Evolutionary conservation across 2,113 vertebrate genomes (phyloP).

Genomic region (Electrona antarctica): DNA sequence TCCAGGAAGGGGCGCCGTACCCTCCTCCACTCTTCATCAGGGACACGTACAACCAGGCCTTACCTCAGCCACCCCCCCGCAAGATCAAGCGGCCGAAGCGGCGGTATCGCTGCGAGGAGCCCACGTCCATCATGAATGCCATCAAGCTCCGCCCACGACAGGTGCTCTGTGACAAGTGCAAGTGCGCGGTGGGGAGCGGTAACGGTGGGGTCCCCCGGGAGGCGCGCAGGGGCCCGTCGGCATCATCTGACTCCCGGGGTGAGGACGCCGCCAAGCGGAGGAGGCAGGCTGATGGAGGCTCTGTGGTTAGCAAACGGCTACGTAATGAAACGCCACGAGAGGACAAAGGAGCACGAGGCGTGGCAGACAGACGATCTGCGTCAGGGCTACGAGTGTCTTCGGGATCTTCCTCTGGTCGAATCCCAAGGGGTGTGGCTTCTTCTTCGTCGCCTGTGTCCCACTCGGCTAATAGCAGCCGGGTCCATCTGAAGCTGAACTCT

Average conservation of each 20-base stretch:
- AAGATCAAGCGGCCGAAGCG: slow-evolving; percentile 96
- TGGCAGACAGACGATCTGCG: slow-evolving; percentile 73
- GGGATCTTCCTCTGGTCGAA: slow-evolving; percentile 71
- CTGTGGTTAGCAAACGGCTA: slow-evolving; percentile 89
- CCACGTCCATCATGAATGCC: slow-evolving; percentile 97
- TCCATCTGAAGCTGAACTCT: slow-evolving; percentile 86
- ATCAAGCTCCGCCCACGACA: slow-evolving; percentile 96
- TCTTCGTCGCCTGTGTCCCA: slow-evolving; percentile 80
- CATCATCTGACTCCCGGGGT: slow-evolving; percentile 80
- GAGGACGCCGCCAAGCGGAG: slow-evolving; percentile 86
- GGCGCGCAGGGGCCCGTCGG: slow-evolving; percentile 79
- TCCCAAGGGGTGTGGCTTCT: slow-evolving; percentile 81
- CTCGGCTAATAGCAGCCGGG: slow-evolving; percentile 67
- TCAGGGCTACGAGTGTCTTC: slow-evolving; percentile 84
- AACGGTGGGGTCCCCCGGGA: slow-evolving; percentile 83
- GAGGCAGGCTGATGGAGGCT: slow-evolving; percentile 82
- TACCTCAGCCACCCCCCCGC: slow-evolving; percentile 98
- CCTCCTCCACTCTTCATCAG: slow-evolving; percentile 98
- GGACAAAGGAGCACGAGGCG: slow-evolving; percentile 77
- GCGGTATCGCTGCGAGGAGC: slow-evolving; percentile 95
- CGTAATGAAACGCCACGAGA: slow-evolving; percentile 88
- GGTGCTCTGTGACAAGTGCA: slow-evolving; percentile 97
- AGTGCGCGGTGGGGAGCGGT: slow-evolving; percentile 91
- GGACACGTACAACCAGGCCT: slow-evolving; percentile 98
- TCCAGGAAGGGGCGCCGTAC: slow-evolving; percentile 94